phyloP scores from a whole-genome alignment of 2,797 vertebrate species.

The Loriculus beryllinus region DNA sequence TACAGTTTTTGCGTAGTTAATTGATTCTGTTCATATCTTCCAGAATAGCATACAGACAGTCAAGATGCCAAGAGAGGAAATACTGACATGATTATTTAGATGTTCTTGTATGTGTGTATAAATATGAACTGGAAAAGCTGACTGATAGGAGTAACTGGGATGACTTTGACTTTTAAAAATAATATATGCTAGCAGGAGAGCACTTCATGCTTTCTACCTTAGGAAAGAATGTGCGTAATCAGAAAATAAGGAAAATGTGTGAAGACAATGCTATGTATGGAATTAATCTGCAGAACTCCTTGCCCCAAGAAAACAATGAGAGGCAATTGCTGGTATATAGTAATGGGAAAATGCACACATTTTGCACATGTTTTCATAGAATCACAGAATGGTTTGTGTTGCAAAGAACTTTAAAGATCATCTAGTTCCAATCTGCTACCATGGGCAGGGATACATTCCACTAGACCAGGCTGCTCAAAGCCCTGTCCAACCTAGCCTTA shows the following conservation, averaged over 20 bases:
- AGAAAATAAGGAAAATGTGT: not conserved
- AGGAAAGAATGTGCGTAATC: not conserved
- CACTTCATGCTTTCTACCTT: not conserved
- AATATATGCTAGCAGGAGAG: not conserved
- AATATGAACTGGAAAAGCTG: not conserved
- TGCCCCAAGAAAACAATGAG: not conserved
- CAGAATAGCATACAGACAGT: not conserved
- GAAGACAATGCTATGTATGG: not conserved
- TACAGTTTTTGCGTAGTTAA: not conserved
- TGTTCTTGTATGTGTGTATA: not conserved
- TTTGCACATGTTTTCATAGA: not conserved
- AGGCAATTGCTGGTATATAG: not conserved
- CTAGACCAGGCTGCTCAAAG: not conserved
- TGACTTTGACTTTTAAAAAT: not conserved
- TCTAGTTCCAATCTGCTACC: not conserved
- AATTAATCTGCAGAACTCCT: not conserved
- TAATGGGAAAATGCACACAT: not conserved
- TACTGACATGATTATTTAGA: not conserved
- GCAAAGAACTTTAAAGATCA: not conserved
- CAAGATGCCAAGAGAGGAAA: not conserved
- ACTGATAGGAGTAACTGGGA: not conserved
- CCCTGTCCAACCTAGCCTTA: not conserved
- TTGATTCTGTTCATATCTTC: rapidly evolving
- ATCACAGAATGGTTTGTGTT: not conserved
- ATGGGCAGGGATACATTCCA: not conserved